These are phyloP conservation scores for Hemiscyllium ocellatum DNA, from an alignment of 2,113 vertebrate genomes.

Conservation along the genomic window DNA sequence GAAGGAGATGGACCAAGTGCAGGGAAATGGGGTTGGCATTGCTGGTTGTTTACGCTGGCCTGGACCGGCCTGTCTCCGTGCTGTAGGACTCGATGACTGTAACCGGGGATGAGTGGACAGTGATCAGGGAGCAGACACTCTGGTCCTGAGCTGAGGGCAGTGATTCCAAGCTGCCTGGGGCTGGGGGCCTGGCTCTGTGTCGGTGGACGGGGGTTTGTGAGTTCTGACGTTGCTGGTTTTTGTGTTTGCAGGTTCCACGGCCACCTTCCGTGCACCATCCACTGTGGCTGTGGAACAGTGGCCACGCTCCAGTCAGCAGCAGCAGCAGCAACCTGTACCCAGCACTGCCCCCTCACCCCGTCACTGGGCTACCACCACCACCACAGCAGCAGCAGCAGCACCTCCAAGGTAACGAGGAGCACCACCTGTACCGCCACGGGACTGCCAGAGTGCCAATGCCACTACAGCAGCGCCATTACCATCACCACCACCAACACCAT, in stretches of 20 bases:
- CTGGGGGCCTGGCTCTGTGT: not conserved
- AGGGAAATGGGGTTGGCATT: too few relatives aligned
- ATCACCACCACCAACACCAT: slow-evolving; percentile 51
- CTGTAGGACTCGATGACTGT: too few relatives aligned
- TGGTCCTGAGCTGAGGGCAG: too few relatives aligned
- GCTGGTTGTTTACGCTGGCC: too few relatives aligned
- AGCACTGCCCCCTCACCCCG: slow-evolving; percentile 80
- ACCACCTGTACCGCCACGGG: slow-evolving; percentile 56
- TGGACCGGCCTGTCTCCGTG: too few relatives aligned
- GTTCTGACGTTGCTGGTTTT: not conserved
- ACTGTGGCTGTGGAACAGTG: slow-evolving; percentile 70
- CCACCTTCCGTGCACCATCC: slow-evolving; percentile 54
- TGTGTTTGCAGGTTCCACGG: slow-evolving; percentile 58
- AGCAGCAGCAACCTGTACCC: slow-evolving; percentile 58
- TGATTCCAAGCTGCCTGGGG: not conserved
- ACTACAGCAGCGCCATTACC: slow-evolving; percentile 37
- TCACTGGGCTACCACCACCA: slow-evolving; percentile 63
- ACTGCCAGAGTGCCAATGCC: not conserved
- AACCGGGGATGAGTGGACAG: not conserved
- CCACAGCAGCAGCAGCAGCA: slow-evolving; percentile 44
- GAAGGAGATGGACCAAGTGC: too few relatives aligned
- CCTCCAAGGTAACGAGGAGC: slow-evolving; percentile 57
- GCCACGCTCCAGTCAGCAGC: slow-evolving; percentile 57
- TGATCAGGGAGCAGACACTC: not conserved
- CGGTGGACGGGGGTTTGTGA: not conserved